Base-by-base conservation (phyloP, 2,113 vertebrate species). In the Chaetops frenatus region DNA sequence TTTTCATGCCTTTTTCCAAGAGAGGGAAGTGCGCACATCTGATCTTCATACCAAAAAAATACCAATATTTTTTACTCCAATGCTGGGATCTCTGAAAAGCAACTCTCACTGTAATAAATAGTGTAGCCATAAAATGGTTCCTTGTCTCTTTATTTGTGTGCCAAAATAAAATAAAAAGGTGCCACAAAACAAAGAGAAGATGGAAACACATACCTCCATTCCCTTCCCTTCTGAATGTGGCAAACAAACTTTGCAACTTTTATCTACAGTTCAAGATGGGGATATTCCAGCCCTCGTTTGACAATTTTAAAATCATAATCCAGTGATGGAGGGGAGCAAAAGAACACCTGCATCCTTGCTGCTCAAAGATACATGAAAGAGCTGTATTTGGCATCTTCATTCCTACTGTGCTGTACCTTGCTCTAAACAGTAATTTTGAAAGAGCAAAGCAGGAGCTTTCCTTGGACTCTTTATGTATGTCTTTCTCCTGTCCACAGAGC, bases 401-500 rank as follows among this genome's bases (percentile, higher is more conserved):
- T 35, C 20, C 42, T n/a, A 33, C 45, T 66, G 27, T 65, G 33
- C 67, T 85, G 27, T 40, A 53, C 24, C 45, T 86, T 33, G 36
- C 70, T 93, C 42, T 71, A 76, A 94, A 77, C 40, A 83, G 48
- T 53, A 48, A 86, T 67, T 94, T 92, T 0, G 0, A 56, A 79
- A 81, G n/a, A 92, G 58, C 28, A 93, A 88, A 90, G 33, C 27
- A 80, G 57, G 73, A 95, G 36, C 69, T 31, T 82, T 90, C 48
- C 40, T 90, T 20, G 67, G 76, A 64, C 76, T 51, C 53, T 71
- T 86, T 92, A 53, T 65, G 33, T 42, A 21, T 29, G 7, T 62
- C 67, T 72, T 81, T 84, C 71, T 96, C 61, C 45, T 88, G 80
- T 95, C 92, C 86, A 90, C 72, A 69, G 82, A 84, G 77, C 40